Percentiles rank a stretch among this genome's conserved stretches.
Conservation (phyloP, 2,888 invertebrate genomes). For the Macropis europaea region DNA sequence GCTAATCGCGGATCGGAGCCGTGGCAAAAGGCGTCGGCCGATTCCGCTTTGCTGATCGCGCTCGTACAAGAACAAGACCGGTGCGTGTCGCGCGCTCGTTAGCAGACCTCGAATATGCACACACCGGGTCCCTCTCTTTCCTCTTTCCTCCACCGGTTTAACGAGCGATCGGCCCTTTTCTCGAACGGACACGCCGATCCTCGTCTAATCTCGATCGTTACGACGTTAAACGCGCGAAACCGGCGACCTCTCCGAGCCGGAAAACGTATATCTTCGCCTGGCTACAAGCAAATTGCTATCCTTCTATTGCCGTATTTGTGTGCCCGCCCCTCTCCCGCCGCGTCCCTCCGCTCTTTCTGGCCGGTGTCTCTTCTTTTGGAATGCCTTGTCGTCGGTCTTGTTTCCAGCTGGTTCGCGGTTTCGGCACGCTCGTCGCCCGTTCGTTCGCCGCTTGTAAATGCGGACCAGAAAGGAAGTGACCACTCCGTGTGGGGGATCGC, state of each 20-base stretch:
- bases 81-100: constrained; percentile 59
- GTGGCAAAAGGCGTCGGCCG: constrained; percentile 51
- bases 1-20: constrained; percentile 48
- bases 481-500: constrained; percentile 20
- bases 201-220: constrained; percentile 55
- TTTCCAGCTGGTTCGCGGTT: constrained; percentile 18
- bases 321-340: background rate
- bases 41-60: constrained; percentile 43
- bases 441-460: constrained; percentile 13
- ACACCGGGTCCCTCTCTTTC: background rate
- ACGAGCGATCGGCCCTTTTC: constrained; percentile 53
- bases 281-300: constrained; percentile 55
- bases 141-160: constrained; percentile 22
- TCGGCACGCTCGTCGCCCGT: constrained; percentile 20
- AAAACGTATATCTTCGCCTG: constrained; percentile 34
- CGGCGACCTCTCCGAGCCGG: constrained; percentile 25
- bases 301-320: constrained; percentile 53
- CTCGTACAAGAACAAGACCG: constrained; percentile 46
- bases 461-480: constrained; percentile 17
- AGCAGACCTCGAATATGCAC: constrained; percentile 41
- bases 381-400: constrained; percentile 29
- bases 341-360: background rate
- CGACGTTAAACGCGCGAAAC: constrained; percentile 63
- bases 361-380: constrained; percentile 20
- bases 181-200: constrained; percentile 30